These are phyloP conservation scores for Lordiphosa stackelbergi DNA, from an alignment of 1,140 invertebrate species.

Conservation along the genomic window DNA sequence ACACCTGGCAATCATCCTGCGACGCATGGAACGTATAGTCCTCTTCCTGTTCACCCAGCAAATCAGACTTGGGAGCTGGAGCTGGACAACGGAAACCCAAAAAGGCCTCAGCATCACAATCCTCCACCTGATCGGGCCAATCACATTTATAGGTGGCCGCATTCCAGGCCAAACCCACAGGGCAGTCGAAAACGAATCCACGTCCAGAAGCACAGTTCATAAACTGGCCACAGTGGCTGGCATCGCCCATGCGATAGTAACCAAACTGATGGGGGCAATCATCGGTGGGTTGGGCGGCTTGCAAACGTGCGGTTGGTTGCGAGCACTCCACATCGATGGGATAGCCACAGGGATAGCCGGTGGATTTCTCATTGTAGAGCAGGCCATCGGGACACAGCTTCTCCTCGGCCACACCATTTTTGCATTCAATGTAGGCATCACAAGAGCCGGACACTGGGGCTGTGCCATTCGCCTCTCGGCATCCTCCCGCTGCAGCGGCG, in stretches of 20 bases:
- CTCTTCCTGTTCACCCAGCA: constrained; percentile 70
- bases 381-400: constrained; percentile 91
- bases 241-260: constrained; percentile 86
- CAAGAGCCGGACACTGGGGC: constrained; percentile 85
- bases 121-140: constrained; percentile 89
- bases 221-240: constrained; percentile 87
- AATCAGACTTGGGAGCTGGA: constrained; percentile 76
- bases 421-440: constrained; percentile 83
- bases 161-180: constrained; percentile 91
- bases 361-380: constrained; percentile 86
- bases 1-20: constrained; percentile 84
- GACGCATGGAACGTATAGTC: constrained; percentile 80
- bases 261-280: constrained; percentile 92
- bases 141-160: constrained; percentile 86
- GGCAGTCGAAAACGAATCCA: constrained; percentile 79
- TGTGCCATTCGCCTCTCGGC: constrained; percentile 67
- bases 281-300: constrained; percentile 80
- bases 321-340: constrained; percentile 88
- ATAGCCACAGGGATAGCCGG: constrained; percentile 89
- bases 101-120: constrained; percentile 87
- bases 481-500: constrained; percentile 44
- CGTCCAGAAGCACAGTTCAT: constrained; percentile 89
- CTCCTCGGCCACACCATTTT: constrained; percentile 85
- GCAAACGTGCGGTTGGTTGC: constrained; percentile 82
- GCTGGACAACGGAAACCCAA: constrained; percentile 84